Evolutionary conservation across 1,140 invertebrate species (phyloP).

Genomic region (Diorhabda sublineata): DNA sequence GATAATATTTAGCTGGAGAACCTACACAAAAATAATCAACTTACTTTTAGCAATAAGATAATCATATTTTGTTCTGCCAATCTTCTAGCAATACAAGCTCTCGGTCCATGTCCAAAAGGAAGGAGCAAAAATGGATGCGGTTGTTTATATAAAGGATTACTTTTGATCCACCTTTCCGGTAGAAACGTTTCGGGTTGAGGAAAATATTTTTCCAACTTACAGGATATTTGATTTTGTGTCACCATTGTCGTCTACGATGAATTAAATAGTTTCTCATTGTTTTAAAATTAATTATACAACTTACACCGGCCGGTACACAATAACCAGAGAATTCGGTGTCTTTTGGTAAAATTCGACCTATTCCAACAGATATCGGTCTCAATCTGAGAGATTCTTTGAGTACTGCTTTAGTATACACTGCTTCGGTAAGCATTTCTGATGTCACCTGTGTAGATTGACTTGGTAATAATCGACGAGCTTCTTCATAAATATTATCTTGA

Average conservation of each 20-base stretch:
- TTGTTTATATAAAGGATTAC: slow-evolving; percentile 49
- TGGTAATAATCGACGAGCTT: slow-evolving; percentile 58
- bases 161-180: slow-evolving; percentile 73
- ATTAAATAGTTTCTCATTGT: neutral
- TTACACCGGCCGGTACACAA: slow-evolving; percentile 78
- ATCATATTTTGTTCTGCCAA: slow-evolving; percentile 86
- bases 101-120: slow-evolving; percentile 85
- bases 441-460: slow-evolving; percentile 53
- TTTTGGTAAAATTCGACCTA: slow-evolving; percentile 71
- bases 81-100: slow-evolving; percentile 82
- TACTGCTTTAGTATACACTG: slow-evolving; percentile 71
- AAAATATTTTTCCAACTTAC: slow-evolving; percentile 67
- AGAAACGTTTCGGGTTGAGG: slow-evolving; percentile 62
- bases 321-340: slow-evolving; percentile 79
- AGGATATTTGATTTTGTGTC: slow-evolving; percentile 81
- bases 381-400: slow-evolving; percentile 81
- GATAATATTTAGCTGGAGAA: too few relatives aligned
- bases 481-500: slow-evolving; percentile 70
- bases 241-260: slow-evolving; percentile 76
- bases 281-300: slow-evolving; percentile 32
- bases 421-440: slow-evolving; percentile 55
- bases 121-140: slow-evolving; percentile 73
- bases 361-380: slow-evolving; percentile 77
- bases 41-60: slow-evolving; percentile 63
- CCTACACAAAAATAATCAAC: neutral